Conservation (phyloP, 64 coral and sea anemone genomes). For the Stylophora pistillata region DNA sequence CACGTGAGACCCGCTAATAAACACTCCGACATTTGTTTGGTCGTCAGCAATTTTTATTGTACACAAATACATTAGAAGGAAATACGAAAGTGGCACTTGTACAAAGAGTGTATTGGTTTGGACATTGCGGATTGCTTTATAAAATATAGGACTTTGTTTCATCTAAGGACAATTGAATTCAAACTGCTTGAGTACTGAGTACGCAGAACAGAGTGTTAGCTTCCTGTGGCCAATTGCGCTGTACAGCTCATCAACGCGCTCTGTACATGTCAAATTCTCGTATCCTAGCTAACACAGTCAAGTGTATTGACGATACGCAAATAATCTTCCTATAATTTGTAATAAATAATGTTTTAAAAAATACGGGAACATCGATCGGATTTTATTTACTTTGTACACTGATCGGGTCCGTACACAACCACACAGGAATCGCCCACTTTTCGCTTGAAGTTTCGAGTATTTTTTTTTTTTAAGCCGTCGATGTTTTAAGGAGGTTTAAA, state of each 20-base stretch:
- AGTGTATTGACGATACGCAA: constrained; percentile 14
- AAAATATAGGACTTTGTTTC: constrained; percentile 49
- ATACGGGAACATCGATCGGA: constrained; percentile 27
- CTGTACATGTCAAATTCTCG: constrained; percentile 1
- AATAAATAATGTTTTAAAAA: constrained; percentile 64
- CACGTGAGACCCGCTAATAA: background rate
- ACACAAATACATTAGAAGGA: constrained; percentile 52
- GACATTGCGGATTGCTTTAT: constrained; percentile 38
- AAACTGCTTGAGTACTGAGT: constrained; percentile 24
- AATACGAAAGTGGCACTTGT: constrained; percentile 42
- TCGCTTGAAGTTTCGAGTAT: background rate
- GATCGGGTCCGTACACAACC: constrained; percentile 1
- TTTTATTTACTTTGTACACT: constrained; percentile 48
- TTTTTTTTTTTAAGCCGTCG: background rate
- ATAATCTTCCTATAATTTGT: constrained; percentile 60
- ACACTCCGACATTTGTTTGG: background rate
- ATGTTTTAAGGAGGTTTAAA: background rate
- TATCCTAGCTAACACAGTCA: constrained; percentile 1
- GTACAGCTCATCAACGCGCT: constrained; percentile 4
- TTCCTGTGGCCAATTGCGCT: constrained; percentile 15
- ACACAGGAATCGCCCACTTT: background rate
- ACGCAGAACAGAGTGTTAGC: background rate
- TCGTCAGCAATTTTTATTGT: constrained; percentile 44
- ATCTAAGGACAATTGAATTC: constrained; percentile 34
- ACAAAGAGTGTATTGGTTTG: constrained; percentile 47